These are phyloP conservation scores for Phallusia fumigata DNA, from an alignment of 23 tunicate species.

Conservation along the genomic window DNA sequence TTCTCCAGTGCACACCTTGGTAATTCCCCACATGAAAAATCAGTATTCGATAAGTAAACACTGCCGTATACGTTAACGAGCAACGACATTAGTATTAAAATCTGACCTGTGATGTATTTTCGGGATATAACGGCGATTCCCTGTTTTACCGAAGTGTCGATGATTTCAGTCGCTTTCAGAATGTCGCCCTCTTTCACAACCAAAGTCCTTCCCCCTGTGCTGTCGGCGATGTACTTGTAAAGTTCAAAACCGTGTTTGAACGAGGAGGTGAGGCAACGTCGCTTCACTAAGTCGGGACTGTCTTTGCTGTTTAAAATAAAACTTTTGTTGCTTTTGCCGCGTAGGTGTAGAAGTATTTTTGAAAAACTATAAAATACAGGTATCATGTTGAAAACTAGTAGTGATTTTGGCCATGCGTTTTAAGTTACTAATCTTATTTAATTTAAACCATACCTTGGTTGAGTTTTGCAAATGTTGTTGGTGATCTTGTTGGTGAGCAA, in stretches of 20 bases:
- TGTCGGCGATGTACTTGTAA: conserved; percentile 40
- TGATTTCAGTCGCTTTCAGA: conserved; percentile 40
- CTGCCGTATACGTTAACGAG: too few relatives aligned
- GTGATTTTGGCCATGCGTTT: not conserved
- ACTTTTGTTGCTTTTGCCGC: too few relatives aligned
- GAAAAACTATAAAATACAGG: too few relatives aligned
- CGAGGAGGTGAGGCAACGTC: conserved; percentile 40
- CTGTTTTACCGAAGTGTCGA: conserved; percentile 41
- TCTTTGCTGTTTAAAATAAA: not conserved
- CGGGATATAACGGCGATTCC: conserved; percentile 38
- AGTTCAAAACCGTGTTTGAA: conserved; percentile 40
- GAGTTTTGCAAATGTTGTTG: conserved; percentile 17
- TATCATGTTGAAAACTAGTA: too few relatives aligned
- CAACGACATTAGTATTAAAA: too few relatives aligned
- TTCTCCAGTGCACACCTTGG: too few relatives aligned
- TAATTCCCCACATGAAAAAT: not conserved
- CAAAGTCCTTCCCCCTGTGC: conserved; percentile 49
- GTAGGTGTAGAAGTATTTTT: too few relatives aligned
- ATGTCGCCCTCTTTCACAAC: conserved; percentile 33
- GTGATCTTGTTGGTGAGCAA: conserved; percentile 40
- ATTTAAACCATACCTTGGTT: not conserved
- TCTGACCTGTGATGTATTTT: conserved; percentile 17
- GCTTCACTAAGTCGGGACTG: not conserved
- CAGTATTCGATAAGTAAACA: not conserved
- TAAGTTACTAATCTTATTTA: too few relatives aligned